Base-by-base conservation (phyloP, 2,113 vertebrate genomes). In the Marmota monax region DNA sequence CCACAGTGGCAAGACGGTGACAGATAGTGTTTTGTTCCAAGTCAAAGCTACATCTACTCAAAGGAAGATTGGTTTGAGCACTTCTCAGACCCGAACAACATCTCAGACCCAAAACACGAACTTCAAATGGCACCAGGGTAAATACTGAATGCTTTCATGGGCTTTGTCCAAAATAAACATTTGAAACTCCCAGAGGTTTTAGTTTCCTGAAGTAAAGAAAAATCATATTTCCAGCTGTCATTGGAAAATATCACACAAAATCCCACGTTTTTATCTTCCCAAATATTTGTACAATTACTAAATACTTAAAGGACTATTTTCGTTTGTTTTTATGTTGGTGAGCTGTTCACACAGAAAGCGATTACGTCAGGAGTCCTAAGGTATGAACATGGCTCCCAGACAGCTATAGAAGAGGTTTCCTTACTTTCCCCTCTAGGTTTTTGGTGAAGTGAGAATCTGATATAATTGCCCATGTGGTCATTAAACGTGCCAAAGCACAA, bases 191-290 rank as follows among this genome's bases (percentile, higher is more conserved):
- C 95, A 90, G 96, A 96, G 96, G 97, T 96, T 96, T 98, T 92
- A 88, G 96, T 97, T 98, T 98, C 96, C 96, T 97, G 96, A 97
- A 97, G 96, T 94, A 95, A 98, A 97, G 97, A 97, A 97, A 97
- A 97, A 95, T 97, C 97, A 93, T 95, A 95, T 97, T 98, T 98
- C 97, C 96, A 97, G 96, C 97, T 97, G 97, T 97, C 96, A 96
- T 97, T 97, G 96, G 96, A 96, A 98, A 97, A 92, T 96, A 95
- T 97, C 95, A 95, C 95, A 93, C 80, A 97, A 98, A 97, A 97
- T 96, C 96, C 96, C 96, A 97, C 23, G 23, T 97, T 97, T 98
- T 97, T 95, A 96, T 97, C 97, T 98, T 96, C 92, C 92, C 93
- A 97, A 97, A 95, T 97, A 97, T 96, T 96, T 96, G 95, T 85